phyloP scores from a whole-genome alignment of 2,113 vertebrate genomes.

The Columbina picui region DNA sequence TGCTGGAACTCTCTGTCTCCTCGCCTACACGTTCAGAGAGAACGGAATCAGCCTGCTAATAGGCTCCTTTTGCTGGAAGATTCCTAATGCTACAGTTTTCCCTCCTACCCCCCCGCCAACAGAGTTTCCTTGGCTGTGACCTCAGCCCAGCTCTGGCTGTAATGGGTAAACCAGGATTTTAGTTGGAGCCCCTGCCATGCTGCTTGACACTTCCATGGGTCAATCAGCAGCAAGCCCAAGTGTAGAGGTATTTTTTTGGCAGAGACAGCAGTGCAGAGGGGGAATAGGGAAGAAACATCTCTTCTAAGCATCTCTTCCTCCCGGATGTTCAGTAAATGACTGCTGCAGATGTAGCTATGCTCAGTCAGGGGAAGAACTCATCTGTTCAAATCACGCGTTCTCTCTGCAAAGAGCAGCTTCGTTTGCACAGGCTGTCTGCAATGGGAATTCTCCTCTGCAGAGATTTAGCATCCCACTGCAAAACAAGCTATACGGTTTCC shows the following conservation, averaged over 20 bases:
- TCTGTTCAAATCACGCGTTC: slow-evolving; percentile 35
- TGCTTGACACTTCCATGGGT: not conserved
- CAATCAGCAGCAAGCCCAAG: not conserved
- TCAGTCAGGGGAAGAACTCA: slow-evolving; percentile 43
- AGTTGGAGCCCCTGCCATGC: not conserved
- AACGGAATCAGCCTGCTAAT: not conserved
- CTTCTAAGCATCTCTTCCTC: slow-evolving; percentile 7
- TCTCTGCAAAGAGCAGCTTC: slow-evolving; percentile 1
- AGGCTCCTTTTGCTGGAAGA: not conserved
- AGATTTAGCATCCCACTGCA: slow-evolving; percentile 31
- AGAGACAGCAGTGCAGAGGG: not conserved
- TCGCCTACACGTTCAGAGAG: not conserved
- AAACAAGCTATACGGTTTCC: not conserved
- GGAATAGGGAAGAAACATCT: not conserved
- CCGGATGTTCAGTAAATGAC: slow-evolving; percentile 20
- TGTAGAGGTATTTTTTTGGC: not conserved
- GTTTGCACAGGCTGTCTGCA: slow-evolving; percentile 8
- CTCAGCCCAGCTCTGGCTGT: not conserved
- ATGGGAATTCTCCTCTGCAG: slow-evolving; percentile 53
- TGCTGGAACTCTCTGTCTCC: slow-evolving; percentile 5
- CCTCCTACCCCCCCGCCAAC: not conserved
- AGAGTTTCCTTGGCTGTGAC: not conserved
- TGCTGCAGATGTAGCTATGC: slow-evolving; percentile 39
- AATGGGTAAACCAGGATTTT: not conserved
- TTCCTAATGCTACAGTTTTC: not conserved